Conservation (phyloP, 2,888 invertebrate species). For the Temnothorax rugatulus region DNA sequence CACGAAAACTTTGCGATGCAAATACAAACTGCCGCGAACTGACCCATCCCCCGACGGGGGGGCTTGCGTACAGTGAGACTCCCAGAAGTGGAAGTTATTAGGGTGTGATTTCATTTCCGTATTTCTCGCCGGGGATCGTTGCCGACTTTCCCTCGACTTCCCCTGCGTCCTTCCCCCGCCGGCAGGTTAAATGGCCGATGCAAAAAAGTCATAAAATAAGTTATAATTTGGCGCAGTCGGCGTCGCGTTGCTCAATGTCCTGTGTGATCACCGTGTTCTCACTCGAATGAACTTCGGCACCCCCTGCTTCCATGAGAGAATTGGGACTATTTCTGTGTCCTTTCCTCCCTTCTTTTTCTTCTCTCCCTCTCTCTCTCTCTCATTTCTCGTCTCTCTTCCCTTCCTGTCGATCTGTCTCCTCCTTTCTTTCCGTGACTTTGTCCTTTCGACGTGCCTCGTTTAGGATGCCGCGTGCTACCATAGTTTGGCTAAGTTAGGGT, state of each 20-base stretch:
- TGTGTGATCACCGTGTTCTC: slow-evolving; percentile 85
- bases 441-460: slow-evolving; percentile 55
- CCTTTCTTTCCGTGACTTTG: slow-evolving; percentile 13
- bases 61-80: not conserved
- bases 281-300: slow-evolving; percentile 84
- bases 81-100: slow-evolving; percentile 83
- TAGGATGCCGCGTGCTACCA: slow-evolving; percentile 43
- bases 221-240: slow-evolving; percentile 86
- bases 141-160: slow-evolving; percentile 37
- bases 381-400: slow-evolving; percentile 24
- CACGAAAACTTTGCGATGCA: not conserved
- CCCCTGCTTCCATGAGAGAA: slow-evolving; percentile 68
- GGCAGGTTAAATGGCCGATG: slow-evolving; percentile 85
- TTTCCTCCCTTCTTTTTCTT: slow-evolving; percentile 14
- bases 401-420: not conserved
- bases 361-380: slow-evolving; percentile 29
- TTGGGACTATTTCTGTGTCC: slow-evolving; percentile 66
- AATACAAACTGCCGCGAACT: not conserved
- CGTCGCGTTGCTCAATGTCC: slow-evolving; percentile 85
- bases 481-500: slow-evolving; percentile 41
- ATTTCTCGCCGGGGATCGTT: slow-evolving; percentile 74
- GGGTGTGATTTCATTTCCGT: slow-evolving; percentile 85
- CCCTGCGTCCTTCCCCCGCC: slow-evolving; percentile 57
- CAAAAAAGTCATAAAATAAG: slow-evolving; percentile 86
- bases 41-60: not conserved